phyloP scores from a whole-genome alignment of 2,113 vertebrate species.

The Campylomormyrus numenius region DNA sequence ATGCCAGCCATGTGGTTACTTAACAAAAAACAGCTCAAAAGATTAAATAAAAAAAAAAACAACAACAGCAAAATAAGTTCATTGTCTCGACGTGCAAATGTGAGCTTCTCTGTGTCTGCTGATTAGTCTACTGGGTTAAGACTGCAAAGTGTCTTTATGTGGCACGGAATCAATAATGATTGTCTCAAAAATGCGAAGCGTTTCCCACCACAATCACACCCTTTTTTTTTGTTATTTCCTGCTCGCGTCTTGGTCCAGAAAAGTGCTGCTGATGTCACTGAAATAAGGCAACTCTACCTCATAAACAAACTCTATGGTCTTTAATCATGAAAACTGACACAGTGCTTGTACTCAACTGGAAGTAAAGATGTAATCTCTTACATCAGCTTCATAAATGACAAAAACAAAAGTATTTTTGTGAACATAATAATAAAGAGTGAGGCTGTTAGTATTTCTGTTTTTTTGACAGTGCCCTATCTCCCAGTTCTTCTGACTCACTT shows the following conservation, averaged over 20 bases:
- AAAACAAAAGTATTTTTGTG: neutral
- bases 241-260: neutral
- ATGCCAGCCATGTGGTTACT: neutral
- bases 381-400: neutral
- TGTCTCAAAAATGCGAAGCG: neutral
- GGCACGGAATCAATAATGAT: neutral
- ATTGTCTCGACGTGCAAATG: neutral
- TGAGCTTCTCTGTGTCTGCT: neutral
- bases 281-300: neutral
- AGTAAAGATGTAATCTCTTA: neutral
- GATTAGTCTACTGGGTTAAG: neutral
- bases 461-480: neutral
- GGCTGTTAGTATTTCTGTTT: neutral
- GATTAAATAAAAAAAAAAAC: neutral
- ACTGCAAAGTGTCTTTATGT: neutral
- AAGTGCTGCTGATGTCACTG: neutral
- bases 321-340: neutral
- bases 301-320: neutral
- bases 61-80: neutral
- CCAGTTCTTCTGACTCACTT: neutral
- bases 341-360: neutral
- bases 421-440: neutral
- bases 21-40: neutral
- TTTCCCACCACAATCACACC: neutral
- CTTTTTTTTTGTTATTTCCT: neutral